Evolutionary conservation across 2,113 vertebrate species (phyloP), one percentile per base, ranked within the genome.

Genomic region (Indicator maculatus): DNA sequence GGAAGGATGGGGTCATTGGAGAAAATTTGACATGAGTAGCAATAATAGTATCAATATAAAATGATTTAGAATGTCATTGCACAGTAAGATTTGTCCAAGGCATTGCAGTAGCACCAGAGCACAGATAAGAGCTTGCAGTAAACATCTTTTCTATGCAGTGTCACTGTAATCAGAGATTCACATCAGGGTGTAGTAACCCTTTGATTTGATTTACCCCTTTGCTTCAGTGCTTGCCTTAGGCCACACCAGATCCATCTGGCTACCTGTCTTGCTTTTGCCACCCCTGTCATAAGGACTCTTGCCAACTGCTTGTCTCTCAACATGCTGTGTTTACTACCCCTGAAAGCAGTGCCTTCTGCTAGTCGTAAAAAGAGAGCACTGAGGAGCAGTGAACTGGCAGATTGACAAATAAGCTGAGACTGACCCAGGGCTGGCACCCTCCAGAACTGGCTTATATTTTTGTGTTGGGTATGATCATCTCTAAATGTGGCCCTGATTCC

Each of bases 341-440:
- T 90, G 95, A 95, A 96, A 94, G 93, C 93, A 55, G 83, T 84
- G 93, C 96, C 94, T 97, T 96, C 94, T 95, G 95, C 92, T 91
- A 61, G 73, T 61, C 10, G 0, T 83, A 59, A 74, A 88, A 77
- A 67, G 80, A 69, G 73, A 94, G 80, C 86, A n/a, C 86, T 23
- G 80, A 95, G 90, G 88, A 96, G 94, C 91, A 89, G 65, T 90
- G 91, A 97, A 91, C 94, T 96, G 95, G 96, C 96, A 97, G 96
- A 91, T 94, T 97, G 96, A 97, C 96, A 95, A 95, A 96, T 95
- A 90, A 91, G 96, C 96, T 93, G 92, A 95, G 95, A 95, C 93
- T 96, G 96, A 97, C 96, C 95, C 90, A 91, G 94, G 90, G 91
- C 91, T 94, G 95, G 91, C 96, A 97, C 94, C 96, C 96, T 95